Base-by-base conservation (phyloP, 2,113 vertebrate species). In the Rhynchomys soricoides region DNA sequence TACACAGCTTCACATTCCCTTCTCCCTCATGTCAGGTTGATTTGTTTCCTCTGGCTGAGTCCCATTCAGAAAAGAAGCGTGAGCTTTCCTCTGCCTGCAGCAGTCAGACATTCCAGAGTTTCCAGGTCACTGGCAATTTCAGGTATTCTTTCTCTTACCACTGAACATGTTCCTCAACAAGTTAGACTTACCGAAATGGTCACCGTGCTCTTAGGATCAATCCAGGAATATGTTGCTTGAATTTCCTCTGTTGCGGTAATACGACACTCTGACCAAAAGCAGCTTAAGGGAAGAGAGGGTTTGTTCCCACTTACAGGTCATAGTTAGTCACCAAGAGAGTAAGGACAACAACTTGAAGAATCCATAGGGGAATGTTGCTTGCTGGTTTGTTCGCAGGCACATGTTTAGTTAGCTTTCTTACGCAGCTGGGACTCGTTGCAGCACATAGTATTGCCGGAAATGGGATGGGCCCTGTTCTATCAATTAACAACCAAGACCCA, bases 91-190 rank as follows among this genome's bases (percentile, higher is more conserved):
- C 81, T 62, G 31, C 52, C 17, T 71, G 43, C 4, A 88, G 90
- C 64, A 62, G 34, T 87, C 45, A 17, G 31, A 68, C 45, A 62
- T 95, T 48, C 89, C 64, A 13, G 79, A 52, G 71, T 70, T 91
- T 95, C 94, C 75, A 95, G 85, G 70, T 81, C 95, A 85, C 34
- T 85, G 73, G 86, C 2, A 86, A 83, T 86, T 95, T 89, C 64
- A 93, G 93, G 77, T 74, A 86, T 79, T 70, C 59, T 85, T 92
- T 92, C 70, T 34, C 10, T 93, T 87, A 22, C 83, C 52, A 70
- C 45, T 68, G 59, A 22, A 59, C 66, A 22, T 52, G 71, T 48
- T 45, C n/a, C 34, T 86, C 81, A 79, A 31, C 24, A 66, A 57
- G 57, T 90, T 15, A 52, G 59, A 7, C 34, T 91, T 70, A 92